These are phyloP conservation scores for Antheraea assamensis DNA, from an alignment of 2,888 invertebrate species.

Conservation along the genomic window DNA sequence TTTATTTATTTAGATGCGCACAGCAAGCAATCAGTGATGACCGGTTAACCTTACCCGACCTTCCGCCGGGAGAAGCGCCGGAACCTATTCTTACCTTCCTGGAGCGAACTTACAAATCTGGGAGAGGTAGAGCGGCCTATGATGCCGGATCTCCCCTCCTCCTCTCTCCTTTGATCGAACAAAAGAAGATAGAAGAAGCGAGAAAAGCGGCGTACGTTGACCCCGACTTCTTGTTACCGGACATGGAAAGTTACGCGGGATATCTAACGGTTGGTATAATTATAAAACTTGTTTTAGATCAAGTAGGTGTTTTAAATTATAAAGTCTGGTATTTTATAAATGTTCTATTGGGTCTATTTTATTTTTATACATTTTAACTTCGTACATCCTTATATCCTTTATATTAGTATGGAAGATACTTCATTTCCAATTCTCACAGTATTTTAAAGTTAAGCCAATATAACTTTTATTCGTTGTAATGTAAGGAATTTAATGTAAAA, in stretches of 20 bases:
- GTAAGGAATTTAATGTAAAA: no score
- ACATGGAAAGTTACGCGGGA: slow-evolving; percentile 76
- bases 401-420: no score
- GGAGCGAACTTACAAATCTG: slow-evolving; percentile 63
- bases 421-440: no score
- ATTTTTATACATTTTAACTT: no score
- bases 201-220: slow-evolving; percentile 70
- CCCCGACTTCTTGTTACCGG: slow-evolving; percentile 63
- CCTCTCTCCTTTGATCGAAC: slow-evolving; percentile 80
- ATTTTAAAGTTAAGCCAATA: no score
- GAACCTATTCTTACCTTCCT: slow-evolving; percentile 72
- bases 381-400: no score
- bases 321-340: slow-evolving; percentile 16
- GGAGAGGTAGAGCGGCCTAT: slow-evolving; percentile 46
- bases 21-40: slow-evolving; percentile 46
- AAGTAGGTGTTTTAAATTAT: not conserved
- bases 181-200: slow-evolving; percentile 76
- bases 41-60: slow-evolving; percentile 56
- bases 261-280: slow-evolving; percentile 65
- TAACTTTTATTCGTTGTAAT: no score
- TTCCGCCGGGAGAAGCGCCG: slow-evolving; percentile 73
- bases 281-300: not conserved
- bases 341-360: not conserved
- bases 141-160: slow-evolving; percentile 79
- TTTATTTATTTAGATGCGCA: slow-evolving; percentile 46